Evolutionary conservation across 1,140 invertebrate species (phyloP).

Genomic region (Panagrolaimus sp.): DNA sequence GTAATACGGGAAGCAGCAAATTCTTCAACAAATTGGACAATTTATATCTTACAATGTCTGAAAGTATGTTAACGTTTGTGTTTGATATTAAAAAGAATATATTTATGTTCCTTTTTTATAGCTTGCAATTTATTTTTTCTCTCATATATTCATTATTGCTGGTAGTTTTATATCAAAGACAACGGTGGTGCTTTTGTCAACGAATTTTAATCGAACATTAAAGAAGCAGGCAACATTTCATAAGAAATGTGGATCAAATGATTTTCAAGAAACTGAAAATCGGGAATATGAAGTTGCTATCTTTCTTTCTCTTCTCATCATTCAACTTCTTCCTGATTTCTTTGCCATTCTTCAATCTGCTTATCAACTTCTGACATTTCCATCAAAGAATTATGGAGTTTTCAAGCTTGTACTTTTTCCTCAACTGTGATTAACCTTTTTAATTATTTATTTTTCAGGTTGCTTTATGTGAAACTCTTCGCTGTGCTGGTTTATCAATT

Average conservation of each 20-base stretch:
- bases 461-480: conserved; percentile 40
- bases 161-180: conserved; percentile 31
- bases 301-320: conserved; percentile 32
- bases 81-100: background rate
- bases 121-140: conserved; percentile 16
- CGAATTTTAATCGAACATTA: conserved; percentile 22
- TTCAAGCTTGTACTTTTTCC: background rate
- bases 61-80: background rate
- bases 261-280: background rate
- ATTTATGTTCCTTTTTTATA: conserved; percentile 12
- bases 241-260: background rate
- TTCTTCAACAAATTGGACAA: background rate
- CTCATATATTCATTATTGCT: conserved; percentile 22
- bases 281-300: conserved; percentile 1
- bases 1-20: conserved; percentile 6
- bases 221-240: background rate
- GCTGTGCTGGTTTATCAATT: conserved; percentile 47
- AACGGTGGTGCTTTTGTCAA: conserved; percentile 25
- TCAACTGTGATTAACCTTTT: background rate
- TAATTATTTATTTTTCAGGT: conserved; percentile 25
- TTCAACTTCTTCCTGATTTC: conserved; percentile 41
- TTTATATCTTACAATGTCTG: conserved; percentile 8
- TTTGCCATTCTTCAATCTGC: conserved; percentile 31
- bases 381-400: conserved; percentile 17
- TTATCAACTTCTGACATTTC: conserved; percentile 25